Evolutionary conservation across 30 jellyfish, hydroid and myxozoan species (phyloP).

Genomic region (Pelagia noctiluca): DNA sequence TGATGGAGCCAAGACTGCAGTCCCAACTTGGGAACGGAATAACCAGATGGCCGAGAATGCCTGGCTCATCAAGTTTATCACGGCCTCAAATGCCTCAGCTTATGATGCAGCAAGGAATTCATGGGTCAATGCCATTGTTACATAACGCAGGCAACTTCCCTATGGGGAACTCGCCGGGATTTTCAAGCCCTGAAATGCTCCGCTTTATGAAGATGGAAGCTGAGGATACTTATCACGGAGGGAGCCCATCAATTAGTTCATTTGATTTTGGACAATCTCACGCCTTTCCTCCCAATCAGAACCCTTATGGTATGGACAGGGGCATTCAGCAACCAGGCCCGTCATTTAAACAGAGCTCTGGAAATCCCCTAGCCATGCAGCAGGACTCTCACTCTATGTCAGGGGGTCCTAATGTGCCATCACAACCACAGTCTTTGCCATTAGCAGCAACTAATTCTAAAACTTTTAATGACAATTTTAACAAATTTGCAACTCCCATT

Average conservation of each 20-base stretch:
- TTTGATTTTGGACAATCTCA: constrained; percentile 62
- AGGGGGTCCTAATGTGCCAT: constrained; percentile 31
- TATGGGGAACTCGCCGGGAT: constrained; percentile 58
- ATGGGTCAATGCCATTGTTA: constrained; percentile 50
- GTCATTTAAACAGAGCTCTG: constrained; percentile 56
- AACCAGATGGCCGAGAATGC: constrained; percentile 75
- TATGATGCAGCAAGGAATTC: constrained; percentile 59
- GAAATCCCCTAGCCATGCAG: constrained; percentile 46
- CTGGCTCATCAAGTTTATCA: constrained; percentile 47
- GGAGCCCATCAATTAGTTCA: constrained; percentile 46
- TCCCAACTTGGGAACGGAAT: constrained; percentile 59
- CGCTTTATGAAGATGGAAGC: constrained; percentile 55
- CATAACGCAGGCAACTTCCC: constrained; percentile 48
- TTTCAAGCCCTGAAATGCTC: constrained; percentile 61
- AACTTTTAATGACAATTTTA: constrained; percentile 53
- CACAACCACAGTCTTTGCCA: constrained; percentile 60
- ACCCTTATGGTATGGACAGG: constrained; percentile 59
- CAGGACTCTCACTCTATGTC: constrained; percentile 49
- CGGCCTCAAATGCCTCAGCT: constrained; percentile 75
- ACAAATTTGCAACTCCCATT: constrained; percentile 47
- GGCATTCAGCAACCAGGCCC: constrained; percentile 55
- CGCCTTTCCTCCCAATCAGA: constrained; percentile 53
- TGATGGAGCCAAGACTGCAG: constrained; percentile 61
- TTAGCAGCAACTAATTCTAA: constrained; percentile 56
- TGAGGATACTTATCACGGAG: constrained; percentile 39